Conservation (phyloP, 2,888 invertebrate species). For the Ophion costatus region DNA sequence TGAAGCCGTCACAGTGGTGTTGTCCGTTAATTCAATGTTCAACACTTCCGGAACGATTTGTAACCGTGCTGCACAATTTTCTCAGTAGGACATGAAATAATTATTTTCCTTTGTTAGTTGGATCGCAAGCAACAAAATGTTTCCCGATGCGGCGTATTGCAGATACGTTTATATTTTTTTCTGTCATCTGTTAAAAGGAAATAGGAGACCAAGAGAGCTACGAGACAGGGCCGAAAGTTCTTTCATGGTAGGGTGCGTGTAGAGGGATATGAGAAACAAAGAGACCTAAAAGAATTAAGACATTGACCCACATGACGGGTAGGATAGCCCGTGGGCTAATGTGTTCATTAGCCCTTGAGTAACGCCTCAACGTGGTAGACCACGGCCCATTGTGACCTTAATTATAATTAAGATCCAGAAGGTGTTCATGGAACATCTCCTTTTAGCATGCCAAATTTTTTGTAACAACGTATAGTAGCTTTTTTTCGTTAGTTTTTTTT, state of each 20-base stretch:
- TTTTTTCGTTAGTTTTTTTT: background rate
- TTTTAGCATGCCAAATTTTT: background rate
- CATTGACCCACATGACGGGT: conserved; percentile 14
- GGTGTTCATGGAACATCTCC: background rate
- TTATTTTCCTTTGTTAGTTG: no score
- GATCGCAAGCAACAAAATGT: no score
- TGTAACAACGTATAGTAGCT: background rate
- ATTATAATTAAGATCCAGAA: conserved; percentile 6
- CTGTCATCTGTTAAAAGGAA: background rate
- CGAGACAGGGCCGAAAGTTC: background rate
- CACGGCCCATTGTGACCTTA: background rate
- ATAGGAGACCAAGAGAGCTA: background rate
- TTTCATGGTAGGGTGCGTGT: background rate
- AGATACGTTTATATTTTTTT: no score
- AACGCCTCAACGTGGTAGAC: conserved; percentile 6
- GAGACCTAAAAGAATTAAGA: background rate
- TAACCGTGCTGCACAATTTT: no score
- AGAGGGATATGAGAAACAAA: background rate
- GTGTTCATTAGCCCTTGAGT: conserved; percentile 20
- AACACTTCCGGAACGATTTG: no score
- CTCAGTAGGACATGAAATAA: no score
- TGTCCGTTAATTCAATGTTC: no score
- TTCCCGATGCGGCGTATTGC: no score
- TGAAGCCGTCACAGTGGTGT: no score
- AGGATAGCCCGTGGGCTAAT: conserved; percentile 9